Evolutionary conservation across 2,113 vertebrate genomes (phyloP).

Genomic region (Oncorhynchus nerka): DNA sequence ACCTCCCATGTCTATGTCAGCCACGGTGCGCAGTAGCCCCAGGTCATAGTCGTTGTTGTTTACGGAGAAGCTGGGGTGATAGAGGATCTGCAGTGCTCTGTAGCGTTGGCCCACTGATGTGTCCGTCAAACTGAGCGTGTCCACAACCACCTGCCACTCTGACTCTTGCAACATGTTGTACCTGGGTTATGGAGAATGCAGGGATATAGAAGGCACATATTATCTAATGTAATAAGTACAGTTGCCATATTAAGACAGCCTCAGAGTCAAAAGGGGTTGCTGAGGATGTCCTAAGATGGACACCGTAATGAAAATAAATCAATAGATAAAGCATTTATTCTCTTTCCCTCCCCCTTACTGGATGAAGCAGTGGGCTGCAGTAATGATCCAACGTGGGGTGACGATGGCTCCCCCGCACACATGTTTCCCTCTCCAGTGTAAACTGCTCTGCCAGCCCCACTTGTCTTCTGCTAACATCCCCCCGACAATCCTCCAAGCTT

Average conservation of each 20-base stretch:
- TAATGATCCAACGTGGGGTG: constrained; percentile 73
- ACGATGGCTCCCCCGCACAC: constrained; percentile 72
- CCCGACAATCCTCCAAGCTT: constrained; percentile 63
- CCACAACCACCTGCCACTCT: constrained; percentile 70
- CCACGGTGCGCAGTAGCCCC: constrained; percentile 69
- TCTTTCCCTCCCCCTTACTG: constrained; percentile 57
- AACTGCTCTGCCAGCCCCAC: constrained; percentile 78
- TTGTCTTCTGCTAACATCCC: constrained; percentile 56
- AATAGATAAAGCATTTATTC: background rate
- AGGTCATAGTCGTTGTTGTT: constrained; percentile 75
- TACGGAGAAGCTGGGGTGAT: constrained; percentile 61
- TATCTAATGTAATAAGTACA: background rate
- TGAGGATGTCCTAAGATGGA: background rate
- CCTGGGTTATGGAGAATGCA: constrained; percentile 42
- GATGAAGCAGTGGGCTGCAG: constrained; percentile 75
- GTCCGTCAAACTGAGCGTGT: constrained; percentile 53
- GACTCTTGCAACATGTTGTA: constrained; percentile 51
- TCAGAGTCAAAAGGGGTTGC: background rate
- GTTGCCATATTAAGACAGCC: background rate
- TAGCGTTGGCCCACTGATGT: constrained; percentile 55
- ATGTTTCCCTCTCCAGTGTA: constrained; percentile 70
- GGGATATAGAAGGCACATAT: background rate
- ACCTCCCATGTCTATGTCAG: constrained; percentile 66
- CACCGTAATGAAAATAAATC: background rate
- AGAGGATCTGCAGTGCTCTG: constrained; percentile 56